These are phyloP conservation scores for Falco concolor DNA, from an alignment of 2,797 vertebrate genomes.

Conservation along the genomic window DNA sequence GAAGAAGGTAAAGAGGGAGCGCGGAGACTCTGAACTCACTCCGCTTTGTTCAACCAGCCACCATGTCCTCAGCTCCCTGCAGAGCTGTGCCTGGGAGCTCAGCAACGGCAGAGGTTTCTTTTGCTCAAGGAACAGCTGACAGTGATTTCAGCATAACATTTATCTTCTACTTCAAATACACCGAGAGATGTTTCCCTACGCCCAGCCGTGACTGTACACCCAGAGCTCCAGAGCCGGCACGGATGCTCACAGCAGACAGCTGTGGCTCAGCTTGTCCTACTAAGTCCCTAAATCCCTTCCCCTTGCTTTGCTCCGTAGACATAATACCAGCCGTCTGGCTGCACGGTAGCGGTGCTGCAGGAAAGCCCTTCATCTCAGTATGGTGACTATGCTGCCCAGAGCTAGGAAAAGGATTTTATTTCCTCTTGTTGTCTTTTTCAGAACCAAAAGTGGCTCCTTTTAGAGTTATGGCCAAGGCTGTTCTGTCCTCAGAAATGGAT, in stretches of 20 bases:
- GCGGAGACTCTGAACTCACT: accelerated
- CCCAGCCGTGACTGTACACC: not conserved
- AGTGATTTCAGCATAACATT: not conserved
- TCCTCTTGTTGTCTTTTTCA: slow-evolving; percentile 52
- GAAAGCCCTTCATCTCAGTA: not conserved
- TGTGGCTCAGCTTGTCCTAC: not conserved
- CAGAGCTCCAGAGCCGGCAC: not conserved
- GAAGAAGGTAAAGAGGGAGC: slow-evolving; percentile 84
- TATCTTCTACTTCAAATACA: not conserved
- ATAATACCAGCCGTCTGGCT: not conserved
- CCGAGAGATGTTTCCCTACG: not conserved
- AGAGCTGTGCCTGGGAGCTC: not conserved
- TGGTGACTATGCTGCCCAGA: accelerated
- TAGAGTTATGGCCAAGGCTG: slow-evolving; percentile 81
- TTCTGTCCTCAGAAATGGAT: slow-evolving; percentile 89
- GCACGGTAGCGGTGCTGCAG: accelerated
- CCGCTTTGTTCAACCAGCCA: not conserved
- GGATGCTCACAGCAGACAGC: not conserved
- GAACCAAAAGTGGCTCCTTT: slow-evolving; percentile 86
- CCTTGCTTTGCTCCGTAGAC: not conserved
- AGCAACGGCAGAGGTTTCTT: not conserved
- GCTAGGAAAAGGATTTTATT: not conserved
- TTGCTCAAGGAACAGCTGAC: not conserved
- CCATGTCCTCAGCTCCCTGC: not conserved
- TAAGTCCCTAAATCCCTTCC: slow-evolving; percentile 17